These are phyloP conservation scores for Coccyzus lansbergi DNA, from an alignment of 2,797 vertebrate species.

Conservation along the genomic window DNA sequence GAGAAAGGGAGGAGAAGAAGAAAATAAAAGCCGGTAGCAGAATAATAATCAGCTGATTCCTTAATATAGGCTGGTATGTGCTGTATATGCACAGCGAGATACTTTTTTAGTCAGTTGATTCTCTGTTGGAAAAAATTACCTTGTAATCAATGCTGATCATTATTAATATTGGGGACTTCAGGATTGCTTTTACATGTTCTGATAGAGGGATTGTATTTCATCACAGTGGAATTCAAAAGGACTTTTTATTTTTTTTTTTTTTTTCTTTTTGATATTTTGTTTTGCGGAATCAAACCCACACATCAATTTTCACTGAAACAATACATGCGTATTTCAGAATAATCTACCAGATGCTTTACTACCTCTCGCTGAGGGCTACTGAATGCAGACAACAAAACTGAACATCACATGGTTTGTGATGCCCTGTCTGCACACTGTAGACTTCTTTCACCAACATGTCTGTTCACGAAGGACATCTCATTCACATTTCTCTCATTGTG, in stretches of 20 bases:
- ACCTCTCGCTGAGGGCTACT: not conserved
- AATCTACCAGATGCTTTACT: not conserved
- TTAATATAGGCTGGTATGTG: not conserved
- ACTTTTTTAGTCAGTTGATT: constrained; percentile 13
- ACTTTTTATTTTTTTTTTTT: not conserved
- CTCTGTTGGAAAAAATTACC: constrained; percentile 27
- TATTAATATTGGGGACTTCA: not conserved
- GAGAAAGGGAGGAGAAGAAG: not conserved
- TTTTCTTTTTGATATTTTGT: not conserved
- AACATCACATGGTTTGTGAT: rapidly evolving
- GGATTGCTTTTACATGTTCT: not conserved
- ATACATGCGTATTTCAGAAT: not conserved
- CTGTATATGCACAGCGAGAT: not conserved
- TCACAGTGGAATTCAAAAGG: not conserved
- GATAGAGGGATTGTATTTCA: not conserved
- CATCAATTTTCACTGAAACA: not conserved
- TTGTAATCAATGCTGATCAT: not conserved
- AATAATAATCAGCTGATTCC: constrained; percentile 42
- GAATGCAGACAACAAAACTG: not conserved
- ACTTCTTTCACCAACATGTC: not conserved
- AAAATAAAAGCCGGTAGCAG: constrained; percentile 40
- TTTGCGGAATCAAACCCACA: too few relatives aligned
- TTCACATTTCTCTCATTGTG: not conserved
- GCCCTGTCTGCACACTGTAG: not conserved
- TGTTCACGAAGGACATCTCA: rapidly evolving